Evolutionary conservation across 2,113 vertebrate species (phyloP), one percentile per base, ranked within the genome.

Genomic region (Ptyas mucosa): DNA sequence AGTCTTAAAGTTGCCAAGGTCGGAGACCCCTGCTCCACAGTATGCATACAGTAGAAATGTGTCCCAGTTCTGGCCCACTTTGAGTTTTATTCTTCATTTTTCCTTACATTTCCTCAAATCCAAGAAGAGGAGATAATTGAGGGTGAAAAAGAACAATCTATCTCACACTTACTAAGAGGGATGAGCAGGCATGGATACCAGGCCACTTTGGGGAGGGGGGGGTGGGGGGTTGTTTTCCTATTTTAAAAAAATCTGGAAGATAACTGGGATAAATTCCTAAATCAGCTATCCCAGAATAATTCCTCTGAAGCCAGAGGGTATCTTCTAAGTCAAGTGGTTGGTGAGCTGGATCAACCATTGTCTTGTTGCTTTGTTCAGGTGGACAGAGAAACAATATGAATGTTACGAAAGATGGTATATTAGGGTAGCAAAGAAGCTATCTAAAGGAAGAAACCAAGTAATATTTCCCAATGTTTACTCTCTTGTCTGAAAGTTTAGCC

Each of bases 51-150:
- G 39, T 23, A 81, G 43, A 49, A 93, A 89, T 1, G 5, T 11
- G 26, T 15, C 34, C 18, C 55, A 11, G 23, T 3, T 61, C 9
- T 8, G 11, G 15, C 53, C 21, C 24, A 87, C 85, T n/a, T n/a
- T 23, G 18, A 0, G 9, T 64, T 1, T 24, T 8, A 85, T 69
- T 34, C 92, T 90, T 2, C 0, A 29, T 87, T 86, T 29, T 18
- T 3, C 10, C 18, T 18, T n/a, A 46, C 1, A 69, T 69, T 90
- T 81, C 18, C 51, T 75, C 26, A 12, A 58, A 29, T 6, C 24
- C 39, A 58, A 87, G 34, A 91, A 20, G 43, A 61, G 20, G 55
- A 64, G 15, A 5, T 81, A 9, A 43, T 39, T 81, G n/a, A 57
- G 39, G 53, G 39, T 57, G 24, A 55, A 49, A 39, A 86, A 57